Percentiles rank a stretch among this genome's conserved stretches.
phyloP scores from a whole-genome alignment of 2,888 invertebrate species.

The Tryphoninae sp. region DNA sequence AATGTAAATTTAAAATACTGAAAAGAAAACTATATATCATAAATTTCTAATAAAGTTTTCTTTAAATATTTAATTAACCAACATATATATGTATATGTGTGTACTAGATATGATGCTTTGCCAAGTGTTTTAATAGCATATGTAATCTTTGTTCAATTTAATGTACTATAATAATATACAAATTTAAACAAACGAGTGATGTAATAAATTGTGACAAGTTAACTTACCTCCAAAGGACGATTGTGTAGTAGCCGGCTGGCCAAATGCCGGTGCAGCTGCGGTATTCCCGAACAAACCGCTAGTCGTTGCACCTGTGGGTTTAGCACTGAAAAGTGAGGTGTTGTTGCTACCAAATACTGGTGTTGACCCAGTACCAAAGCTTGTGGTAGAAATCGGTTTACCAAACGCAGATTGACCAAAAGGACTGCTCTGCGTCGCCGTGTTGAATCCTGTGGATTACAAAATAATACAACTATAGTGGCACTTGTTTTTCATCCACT shows the following conservation, averaged over 20 bases:
- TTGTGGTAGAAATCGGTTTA: slow-evolving; percentile 84
- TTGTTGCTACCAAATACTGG: slow-evolving; percentile 87
- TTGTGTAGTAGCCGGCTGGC: slow-evolving; percentile 84
- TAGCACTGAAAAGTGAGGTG: slow-evolving; percentile 84
- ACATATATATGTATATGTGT: too few relatives aligned
- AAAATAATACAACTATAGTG: slow-evolving; percentile 39
- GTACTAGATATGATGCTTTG: too few relatives aligned
- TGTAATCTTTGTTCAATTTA: too few relatives aligned
- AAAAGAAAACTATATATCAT: too few relatives aligned
- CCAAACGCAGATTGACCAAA: slow-evolving; percentile 83
- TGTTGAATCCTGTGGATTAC: slow-evolving; percentile 81
- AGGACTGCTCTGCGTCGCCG: slow-evolving; percentile 82
- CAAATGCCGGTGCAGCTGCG: slow-evolving; percentile 86
- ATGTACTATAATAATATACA: too few relatives aligned
- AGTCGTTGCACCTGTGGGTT: slow-evolving; percentile 81
- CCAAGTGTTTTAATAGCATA: too few relatives aligned
- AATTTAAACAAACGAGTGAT: too few relatives aligned
- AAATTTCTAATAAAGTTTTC: too few relatives aligned
- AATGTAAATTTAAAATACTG: too few relatives aligned
- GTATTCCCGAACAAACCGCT: slow-evolving; percentile 86
- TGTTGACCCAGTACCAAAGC: slow-evolving; percentile 85
- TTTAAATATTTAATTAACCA: too few relatives aligned
- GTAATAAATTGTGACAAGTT: neutral
- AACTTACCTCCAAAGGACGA: slow-evolving; percentile 79
- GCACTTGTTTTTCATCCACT: neutral